Evolutionary conservation across 2,888 invertebrate species (phyloP), one percentile per base, ranked within the genome.

Genomic region (Xestobium rufovillosum): DNA sequence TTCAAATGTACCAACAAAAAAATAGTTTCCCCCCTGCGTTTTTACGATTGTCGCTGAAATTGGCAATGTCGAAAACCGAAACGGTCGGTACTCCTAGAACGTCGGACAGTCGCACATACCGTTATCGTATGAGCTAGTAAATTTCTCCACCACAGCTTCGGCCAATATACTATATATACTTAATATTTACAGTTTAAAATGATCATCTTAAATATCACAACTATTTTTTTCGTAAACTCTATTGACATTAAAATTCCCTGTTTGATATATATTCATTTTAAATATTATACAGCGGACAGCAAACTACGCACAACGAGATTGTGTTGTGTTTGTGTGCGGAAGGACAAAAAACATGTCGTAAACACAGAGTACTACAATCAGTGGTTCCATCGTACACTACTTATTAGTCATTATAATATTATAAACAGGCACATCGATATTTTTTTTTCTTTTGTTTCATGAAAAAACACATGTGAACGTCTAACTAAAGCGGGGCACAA

Each of bases 241-340:
- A 56, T 55, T 55, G 57, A 56, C 57, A 53, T 41, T 51, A 13
- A 31, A 39, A 15, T 11, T 11, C 13, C 48, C 51, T 50, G 49
- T 48, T 51, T 53, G 52, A 48, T 49, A 50, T 48, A n/a, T 47
- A 45, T 50, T 53, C 52, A 51, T 47, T 50, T 45, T 53, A 52
- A 45, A 56, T 50, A 47, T 43, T 50, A 19, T 47, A 53, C 53
- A 53, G 51, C 54, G 48, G 36, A 50, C 34, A 34, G 45, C 44
- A 47, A 49, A 56, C 54, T 52, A 52, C 55, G 47, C 55, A 57
- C 56, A 57, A 54, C 51, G 55, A 56, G 58, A n/a, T n/a, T n/a
- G n/a, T n/a, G n/a, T n/a, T n/a, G n/a, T n/a, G n/a, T n/a, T n/a
- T n/a, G n/a, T n/a, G n/a, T n/a, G n/a, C n/a, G n/a, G n/a, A n/a